Conservation (phyloP, 2,888 invertebrate genomes). For the Hesperia comma region DNA sequence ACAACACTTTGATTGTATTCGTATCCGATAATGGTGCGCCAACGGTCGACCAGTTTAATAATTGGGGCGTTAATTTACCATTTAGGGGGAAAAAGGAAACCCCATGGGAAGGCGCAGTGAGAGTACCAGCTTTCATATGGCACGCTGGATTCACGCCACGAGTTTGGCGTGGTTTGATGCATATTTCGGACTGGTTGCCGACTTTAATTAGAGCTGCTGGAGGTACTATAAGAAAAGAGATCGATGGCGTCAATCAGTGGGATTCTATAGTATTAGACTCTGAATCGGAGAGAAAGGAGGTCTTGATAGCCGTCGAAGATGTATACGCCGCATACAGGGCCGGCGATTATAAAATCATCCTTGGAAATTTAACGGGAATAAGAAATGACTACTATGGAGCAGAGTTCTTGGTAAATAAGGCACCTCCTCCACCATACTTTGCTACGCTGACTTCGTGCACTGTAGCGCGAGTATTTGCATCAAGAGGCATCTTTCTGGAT, state of each 20-base stretch:
- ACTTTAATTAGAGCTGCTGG: constrained; percentile 84
- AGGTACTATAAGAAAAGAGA: constrained; percentile 57
- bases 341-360: constrained; percentile 86
- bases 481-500: constrained; percentile 61
- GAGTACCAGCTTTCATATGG: constrained; percentile 91
- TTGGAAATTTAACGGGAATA: constrained; percentile 78
- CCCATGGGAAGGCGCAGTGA: constrained; percentile 93
- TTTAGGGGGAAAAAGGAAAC: constrained; percentile 92
- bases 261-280: constrained; percentile 80
- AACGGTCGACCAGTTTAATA: constrained; percentile 88
- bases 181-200: constrained; percentile 93
- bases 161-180: constrained; percentile 86
- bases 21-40: constrained; percentile 96
- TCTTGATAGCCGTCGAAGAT: constrained; percentile 84
- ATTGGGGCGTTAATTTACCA: constrained; percentile 91
- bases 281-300: constrained; percentile 78
- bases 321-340: constrained; percentile 83
- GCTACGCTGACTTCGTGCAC: constrained; percentile 58
- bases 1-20: constrained; percentile 94
- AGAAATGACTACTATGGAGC: constrained; percentile 70
- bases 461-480: constrained; percentile 61
- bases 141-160: constrained; percentile 84
- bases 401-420: constrained; percentile 61
- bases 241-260: constrained; percentile 89
- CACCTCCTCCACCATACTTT: constrained; percentile 63